Base-by-base conservation (phyloP, 2,113 vertebrate genomes). In the Prochilodus magdalenae region DNA sequence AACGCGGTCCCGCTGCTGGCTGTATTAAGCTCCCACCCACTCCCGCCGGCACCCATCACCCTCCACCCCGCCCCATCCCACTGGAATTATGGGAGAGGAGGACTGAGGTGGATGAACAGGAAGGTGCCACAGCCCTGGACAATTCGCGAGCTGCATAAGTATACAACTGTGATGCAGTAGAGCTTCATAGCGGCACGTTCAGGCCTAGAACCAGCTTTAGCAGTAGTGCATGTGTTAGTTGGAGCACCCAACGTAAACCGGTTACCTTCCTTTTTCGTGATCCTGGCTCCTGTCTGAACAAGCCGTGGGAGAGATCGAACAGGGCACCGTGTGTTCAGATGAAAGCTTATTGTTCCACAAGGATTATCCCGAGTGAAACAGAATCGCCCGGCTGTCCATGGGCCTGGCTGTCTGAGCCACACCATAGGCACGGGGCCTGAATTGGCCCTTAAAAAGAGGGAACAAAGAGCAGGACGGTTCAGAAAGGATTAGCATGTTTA, bases 401-500 rank as follows among this genome's bases (percentile, higher is more conserved):
- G 1, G 53, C 53, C 53, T 18, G 18, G 53, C 53, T 20, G n/a
- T 57, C 53, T 57, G 20, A 7, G 53, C 53, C 53, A 57, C 53
- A 13, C 57, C 24, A 60, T 60, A 60, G 57, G n/a, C 24, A 12
- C 57, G 22, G 57, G 24, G 57, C 57, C 22, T n/a, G 57, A 26
- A 80, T 14, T 55, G 53, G 78, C 65, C 76, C 74, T 80, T 22
- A 5, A 55, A 55, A 55, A 55, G 53, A 3, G n/a, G 7, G 53
- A 3, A 55, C 16, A 87, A 79, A 80, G 77, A 85, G 14, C 27
- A 44, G 13, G 33, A 86, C 80, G 87, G 86, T 74, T 89, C 78
- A 86, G 73, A 27, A 85, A 81, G 77, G 83, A 89, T 87, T 86
- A 87, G 81, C 53, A 24, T 75, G 79, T 85, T 60, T 73, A 75